Base-by-base conservation (phyloP, 2,113 vertebrate species). In the Perccottus glenii region DNA sequence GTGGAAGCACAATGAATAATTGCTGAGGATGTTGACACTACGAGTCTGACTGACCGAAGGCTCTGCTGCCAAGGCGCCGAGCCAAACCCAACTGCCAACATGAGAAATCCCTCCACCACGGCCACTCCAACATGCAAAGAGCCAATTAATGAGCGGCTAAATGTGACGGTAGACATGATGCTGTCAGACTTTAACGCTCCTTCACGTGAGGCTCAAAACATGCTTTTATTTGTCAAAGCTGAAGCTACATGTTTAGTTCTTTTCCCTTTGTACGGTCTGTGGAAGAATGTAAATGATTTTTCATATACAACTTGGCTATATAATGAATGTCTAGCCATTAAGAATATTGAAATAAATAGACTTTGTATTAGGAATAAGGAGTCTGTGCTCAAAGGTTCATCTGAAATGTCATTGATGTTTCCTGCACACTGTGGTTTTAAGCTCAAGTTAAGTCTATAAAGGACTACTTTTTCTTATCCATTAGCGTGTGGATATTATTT, bases 361-460 rank as follows among this genome's bases (percentile, higher is more conserved):
- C 36, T 58, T 60, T 27, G 44, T 44, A 60, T 60, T 46, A 43
- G 19, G 1, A 27, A 27, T 11, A 15, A 32, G 6, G 5, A 1
- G 40, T 16, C 56, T 42, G n/a, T n/a, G 38, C 38, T 60, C 11
- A 43, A 60, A 55, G 45, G 58, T 32, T 44, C 58, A 45, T 27
- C 42, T 45, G 40, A 60, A 60, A 60, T 60, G 58, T 33, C 58
- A 60, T 14, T 60, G 38, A 43, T 58, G 38, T 43, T 58, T 11
- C 38, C 42, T 2, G 40, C 33, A 9, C 56, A 10, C 38, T 1
- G n/a, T 15, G 38, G 36, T 43, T 40, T 58, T 58, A 58, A 58
- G 40, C 10, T 19, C 42, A 60, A 19, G 38, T 58, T 6, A 1
- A 11, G 9, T 58, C 56, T 11, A 42, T 44, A 27, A 60, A 44